Evolutionary conservation across 2,797 vertebrate genomes (phyloP), one percentile per base, ranked within the genome.

Genomic region (Galago senegalensis): DNA sequence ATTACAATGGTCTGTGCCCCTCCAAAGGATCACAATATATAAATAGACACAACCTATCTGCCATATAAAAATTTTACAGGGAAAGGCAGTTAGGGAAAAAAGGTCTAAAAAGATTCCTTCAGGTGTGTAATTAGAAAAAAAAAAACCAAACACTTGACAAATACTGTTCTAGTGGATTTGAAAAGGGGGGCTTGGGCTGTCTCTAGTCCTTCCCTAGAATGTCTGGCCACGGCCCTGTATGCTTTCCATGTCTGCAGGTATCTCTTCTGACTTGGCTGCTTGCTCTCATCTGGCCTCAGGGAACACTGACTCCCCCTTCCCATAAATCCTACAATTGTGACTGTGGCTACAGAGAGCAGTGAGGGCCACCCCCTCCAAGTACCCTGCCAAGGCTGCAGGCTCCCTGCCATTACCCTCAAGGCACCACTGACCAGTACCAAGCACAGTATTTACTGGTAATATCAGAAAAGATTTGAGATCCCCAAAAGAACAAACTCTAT

Each of bases 221-320:
- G 2, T 17, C 34, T 40, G 84, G 11, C 63, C 31, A 0, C 9
- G 27, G n/a, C 21, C 58, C 37, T 1, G 0, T 11, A 23, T 23
- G 29, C 49, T 31, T 91, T 58, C 29, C 82, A 40, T 1, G 2
- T 21, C 87, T 10, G 6, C 40, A 70, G 49, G 4, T 37, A 23
- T 81, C 37, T 81, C 37, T 67, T 86, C n/a, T 40, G 23, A 34
- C 20, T 20, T 11, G 27, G 13, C 40, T 89, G 37, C 27, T 53
- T n/a, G 31, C 67, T 43, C 34, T 40, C 85, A 80, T 21, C 60
- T 53, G 29, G 65, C 60, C 60, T 17, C 1, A 0, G 60, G 23
- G 27, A 67, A 37, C 25, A 60, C 29, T 25, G 23, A 21, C 40
- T 25, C 21, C 56, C 72, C 49, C n/a, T 6, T 49, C 70, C 5